Percentiles rank a stretch among this genome's conserved stretches.
These are phyloP conservation scores for Neosalanx taihuensis DNA, from an alignment of 2,797 vertebrate species.

Conservation along the genomic window DNA sequence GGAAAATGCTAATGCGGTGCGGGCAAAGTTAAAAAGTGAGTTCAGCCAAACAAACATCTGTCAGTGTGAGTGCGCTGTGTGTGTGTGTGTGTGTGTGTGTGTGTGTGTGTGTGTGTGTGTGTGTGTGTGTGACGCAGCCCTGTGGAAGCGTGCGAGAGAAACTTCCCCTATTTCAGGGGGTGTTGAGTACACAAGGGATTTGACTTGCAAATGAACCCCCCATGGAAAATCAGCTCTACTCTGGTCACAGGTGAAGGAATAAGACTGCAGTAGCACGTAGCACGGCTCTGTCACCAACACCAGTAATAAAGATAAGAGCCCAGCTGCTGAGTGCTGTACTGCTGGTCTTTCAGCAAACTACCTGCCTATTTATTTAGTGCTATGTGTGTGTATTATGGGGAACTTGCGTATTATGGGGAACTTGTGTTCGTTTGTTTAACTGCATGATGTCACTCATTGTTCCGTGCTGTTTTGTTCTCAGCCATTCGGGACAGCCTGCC, in stretches of 20 bases:
- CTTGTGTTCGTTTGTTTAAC: constrained; percentile 13
- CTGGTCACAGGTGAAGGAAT: neutral
- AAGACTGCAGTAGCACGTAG: neutral
- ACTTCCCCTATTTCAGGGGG: constrained; percentile 25
- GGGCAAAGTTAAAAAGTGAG: constrained; percentile 61
- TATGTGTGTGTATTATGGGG: neutral
- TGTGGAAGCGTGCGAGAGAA: neutral
- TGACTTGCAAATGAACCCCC: constrained; percentile 50
- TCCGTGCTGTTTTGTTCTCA: constrained; percentile 19
- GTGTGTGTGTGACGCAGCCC: neutral
- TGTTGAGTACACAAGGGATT: constrained; percentile 23
- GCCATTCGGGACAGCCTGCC: constrained; percentile 55
- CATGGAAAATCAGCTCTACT: neutral
- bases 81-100: neutral
- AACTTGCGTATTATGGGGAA: too few species aligned
- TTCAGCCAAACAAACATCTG: neutral
- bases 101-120: neutral
- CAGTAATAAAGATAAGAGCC: constrained; percentile 1
- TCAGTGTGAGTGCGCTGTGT: neutral
- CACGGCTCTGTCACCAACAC: neutral
- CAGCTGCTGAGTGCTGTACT: neutral
- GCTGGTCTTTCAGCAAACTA: neutral
- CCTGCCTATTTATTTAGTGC: neutral
- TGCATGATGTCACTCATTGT: neutral
- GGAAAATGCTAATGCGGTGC: constrained; percentile 49